Evolutionary conservation across 2,888 invertebrate species (phyloP), one percentile per base, ranked within the genome.

Genomic region (Zonitis immaculata): DNA sequence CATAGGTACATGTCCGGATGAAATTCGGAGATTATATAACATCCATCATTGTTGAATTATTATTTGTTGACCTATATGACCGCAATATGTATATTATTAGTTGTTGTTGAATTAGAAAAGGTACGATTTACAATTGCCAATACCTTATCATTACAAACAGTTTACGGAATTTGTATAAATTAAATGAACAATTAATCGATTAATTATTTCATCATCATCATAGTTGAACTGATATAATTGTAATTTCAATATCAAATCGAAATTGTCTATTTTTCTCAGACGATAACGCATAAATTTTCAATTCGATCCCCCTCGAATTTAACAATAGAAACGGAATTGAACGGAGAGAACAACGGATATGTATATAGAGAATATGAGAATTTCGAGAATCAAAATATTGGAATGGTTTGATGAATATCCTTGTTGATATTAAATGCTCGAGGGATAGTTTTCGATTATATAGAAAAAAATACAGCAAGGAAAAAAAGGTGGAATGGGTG

Each of bases 41-140:
- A 49, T 49, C 44, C 28, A 30, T 49, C 49, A 49, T 27, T 26
- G 20, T 32, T 48, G 42, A 48, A 48, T 49, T 49, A 49, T 49
- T 49, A 44, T 43, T 39, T 49, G 45, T 45, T 45, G 45, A n/a
- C 45, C 45, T 14, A 12, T 39, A 39, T 16, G 8, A 27, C 42
- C 42, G 28, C 48, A 48, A 48, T 48, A 49, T 49, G 49, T 49
- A 49, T 44, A 49, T 49, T 49, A 43, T 25, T 43, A 8, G 22
- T n/a, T 25, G 22, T 43, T 25, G 20, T 16, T 16, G 1, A 43
- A 18, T 16, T 39, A 14, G 4, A 18, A 43, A 25, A 25, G 9
- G 16, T 42, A 42, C 42, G 25, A 48, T 48, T 39, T 42, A n/a
- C n/a, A n/a, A n/a, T n/a, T n/a, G n/a, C n/a, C n/a, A n/a, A n/a